These are phyloP conservation scores for Grammomys dolichurus DNA, from an alignment of 2,113 vertebrate species.

Conservation along the genomic window DNA sequence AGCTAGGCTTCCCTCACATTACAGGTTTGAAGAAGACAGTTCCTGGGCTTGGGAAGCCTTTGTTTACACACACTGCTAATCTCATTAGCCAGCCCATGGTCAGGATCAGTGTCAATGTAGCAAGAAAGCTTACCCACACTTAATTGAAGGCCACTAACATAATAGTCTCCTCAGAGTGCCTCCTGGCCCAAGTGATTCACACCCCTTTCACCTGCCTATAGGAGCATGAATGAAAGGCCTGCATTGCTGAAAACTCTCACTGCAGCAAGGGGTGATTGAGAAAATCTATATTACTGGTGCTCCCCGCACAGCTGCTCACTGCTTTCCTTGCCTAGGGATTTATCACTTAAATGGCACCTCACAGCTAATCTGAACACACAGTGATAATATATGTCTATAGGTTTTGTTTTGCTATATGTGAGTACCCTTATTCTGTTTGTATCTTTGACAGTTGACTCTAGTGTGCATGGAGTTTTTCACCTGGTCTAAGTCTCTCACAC, in stretches of 20 bases:
- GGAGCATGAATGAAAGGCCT: not conserved
- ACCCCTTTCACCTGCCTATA: not conserved
- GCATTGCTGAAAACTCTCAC: not conserved
- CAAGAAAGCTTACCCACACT: not conserved
- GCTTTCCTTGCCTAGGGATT: not conserved
- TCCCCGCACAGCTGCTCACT: not conserved
- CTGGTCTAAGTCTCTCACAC: constrained; percentile 4
- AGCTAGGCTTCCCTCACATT: constrained; percentile 2
- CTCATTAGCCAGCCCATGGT: not conserved
- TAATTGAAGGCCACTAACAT: not conserved
- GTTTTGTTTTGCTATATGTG: not conserved
- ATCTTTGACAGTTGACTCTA: constrained; percentile 16
- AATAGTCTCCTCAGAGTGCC: not conserved
- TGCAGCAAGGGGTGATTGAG: not conserved
- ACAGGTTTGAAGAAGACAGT: not conserved
- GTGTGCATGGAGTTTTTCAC: not conserved
- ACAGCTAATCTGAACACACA: not conserved
- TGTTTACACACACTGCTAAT: not conserved
- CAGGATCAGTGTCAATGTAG: not conserved
- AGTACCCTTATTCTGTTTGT: not conserved
- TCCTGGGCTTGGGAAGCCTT: not conserved
- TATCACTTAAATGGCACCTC: not conserved
- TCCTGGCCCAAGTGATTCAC: not conserved
- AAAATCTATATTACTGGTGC: not conserved
- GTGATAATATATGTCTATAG: not conserved